phyloP scores from a whole-genome alignment of 2,888 invertebrate species.

The Synergus umbraculus region DNA sequence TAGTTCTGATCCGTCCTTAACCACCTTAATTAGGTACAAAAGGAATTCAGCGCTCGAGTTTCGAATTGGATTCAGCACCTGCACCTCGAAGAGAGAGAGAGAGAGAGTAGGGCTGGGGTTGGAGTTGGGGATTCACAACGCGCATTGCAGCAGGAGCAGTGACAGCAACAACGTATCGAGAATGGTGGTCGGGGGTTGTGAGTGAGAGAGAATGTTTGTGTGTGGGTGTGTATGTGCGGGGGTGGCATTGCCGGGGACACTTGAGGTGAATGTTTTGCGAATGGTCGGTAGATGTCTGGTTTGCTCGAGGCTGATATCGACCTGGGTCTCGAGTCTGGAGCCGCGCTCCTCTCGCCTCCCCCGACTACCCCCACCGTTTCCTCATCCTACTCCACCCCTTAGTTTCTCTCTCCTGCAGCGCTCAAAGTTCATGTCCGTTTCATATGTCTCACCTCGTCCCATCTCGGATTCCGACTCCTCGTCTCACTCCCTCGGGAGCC shows the following conservation, averaged over 20 bases:
- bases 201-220: neutral
- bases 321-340: slow-evolving; percentile 71
- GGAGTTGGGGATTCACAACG: slow-evolving; percentile 26
- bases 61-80: slow-evolving; percentile 30
- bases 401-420: slow-evolving; percentile 58
- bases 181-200: slow-evolving; percentile 38
- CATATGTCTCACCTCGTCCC: slow-evolving; percentile 70
- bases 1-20: slow-evolving; percentile 27
- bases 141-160: slow-evolving; percentile 49
- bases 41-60: slow-evolving; percentile 32
- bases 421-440: slow-evolving; percentile 72
- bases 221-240: slow-evolving; percentile 45
- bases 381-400: slow-evolving; percentile 31
- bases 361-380: slow-evolving; percentile 45
- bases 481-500: slow-evolving; percentile 59
- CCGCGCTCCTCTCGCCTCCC: slow-evolving; percentile 53
- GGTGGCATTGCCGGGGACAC: slow-evolving; percentile 69
- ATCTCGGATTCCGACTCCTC: slow-evolving; percentile 59
- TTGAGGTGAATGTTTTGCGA: slow-evolving; percentile 77
- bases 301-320: slow-evolving; percentile 76
- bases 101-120: neutral
- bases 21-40: slow-evolving; percentile 34
- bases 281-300: slow-evolving; percentile 77
- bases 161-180: slow-evolving; percentile 48
- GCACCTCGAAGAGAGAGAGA: neutral